Evolutionary conservation across 2,888 invertebrate genomes (phyloP).

Genomic region (Liposcelis brunnea): DNA sequence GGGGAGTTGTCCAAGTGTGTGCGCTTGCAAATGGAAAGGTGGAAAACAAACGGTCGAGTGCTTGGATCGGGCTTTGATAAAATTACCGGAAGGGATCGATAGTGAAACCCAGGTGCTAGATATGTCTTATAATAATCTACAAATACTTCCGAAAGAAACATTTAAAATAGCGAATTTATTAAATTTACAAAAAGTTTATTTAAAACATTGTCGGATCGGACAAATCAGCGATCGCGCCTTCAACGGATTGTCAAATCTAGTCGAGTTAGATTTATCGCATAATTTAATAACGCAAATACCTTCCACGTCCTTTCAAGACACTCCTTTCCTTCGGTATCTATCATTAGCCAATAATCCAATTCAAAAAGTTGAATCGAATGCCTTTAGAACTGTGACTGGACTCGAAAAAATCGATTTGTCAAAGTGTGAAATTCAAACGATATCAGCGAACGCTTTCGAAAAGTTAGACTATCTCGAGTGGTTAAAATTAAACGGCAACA

Average conservation of each 20-base stretch:
- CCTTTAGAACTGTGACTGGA: constrained; percentile 56
- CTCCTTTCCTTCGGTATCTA: constrained; percentile 66
- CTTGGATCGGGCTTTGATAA: constrained; percentile 53
- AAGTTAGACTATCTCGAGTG: constrained; percentile 68
- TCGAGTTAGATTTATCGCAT: constrained; percentile 72
- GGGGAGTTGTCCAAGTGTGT: constrained; percentile 52
- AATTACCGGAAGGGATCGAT: constrained; percentile 63
- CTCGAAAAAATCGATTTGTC: constrained; percentile 66
- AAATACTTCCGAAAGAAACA: constrained; percentile 52
- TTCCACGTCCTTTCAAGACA: constrained; percentile 57
- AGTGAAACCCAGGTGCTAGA: constrained; percentile 75
- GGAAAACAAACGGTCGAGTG: constrained; percentile 86
- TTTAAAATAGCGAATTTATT: constrained; percentile 62
- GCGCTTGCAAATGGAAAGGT: constrained; percentile 82
- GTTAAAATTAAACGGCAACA: constrained; percentile 69
- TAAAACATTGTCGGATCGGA: constrained; percentile 59
- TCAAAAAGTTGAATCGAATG: constrained; percentile 45
- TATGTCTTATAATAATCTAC: constrained; percentile 65
- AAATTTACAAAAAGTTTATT: constrained; percentile 73
- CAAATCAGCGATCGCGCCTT: constrained; percentile 66
- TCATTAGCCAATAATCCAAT: constrained; percentile 70
- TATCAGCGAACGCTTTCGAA: constrained; percentile 65
- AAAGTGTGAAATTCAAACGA: constrained; percentile 56
- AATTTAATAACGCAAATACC: constrained; percentile 66
- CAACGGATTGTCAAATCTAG: constrained; percentile 66